Evolutionary conservation across 2,888 invertebrate genomes (phyloP), one percentile per base, ranked within the genome.

Genomic region (Plagodis pulveraria): DNA sequence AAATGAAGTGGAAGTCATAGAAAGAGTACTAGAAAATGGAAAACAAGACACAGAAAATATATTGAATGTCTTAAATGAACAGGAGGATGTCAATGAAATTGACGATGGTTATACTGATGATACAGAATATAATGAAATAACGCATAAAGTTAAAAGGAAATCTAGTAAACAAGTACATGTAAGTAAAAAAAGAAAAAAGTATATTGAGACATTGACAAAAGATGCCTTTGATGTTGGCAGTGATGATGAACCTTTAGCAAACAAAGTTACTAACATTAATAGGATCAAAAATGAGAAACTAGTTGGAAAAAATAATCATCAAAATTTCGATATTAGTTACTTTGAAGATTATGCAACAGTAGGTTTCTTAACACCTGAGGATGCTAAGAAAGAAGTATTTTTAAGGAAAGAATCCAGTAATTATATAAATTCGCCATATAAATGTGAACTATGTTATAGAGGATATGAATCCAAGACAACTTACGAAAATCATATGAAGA

Each of bases 391-490:
- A 10, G 82, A 82, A 58, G 58, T 82, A 5, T 54, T 77, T 9
- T 54, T 76, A 35, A 73, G 81, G 62, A 82, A 78, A 62, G 74
- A 80, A 36, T 72, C 81, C 2, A 73, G 62, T 58, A 82, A 82
- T 62, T 82, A 78, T 43, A 75, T 71, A 41, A 70, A 64, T n/a
- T 72, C 74, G 9, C 65, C 66, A 0, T 80, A 68, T 35, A 82
- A 80, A 62, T 82, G 81, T 69, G 70, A 75, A n/a, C 61, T 76
- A 38, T 82, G 81, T 40, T 82, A 65, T 44, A 73, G 77, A 67
- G 82, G 80, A 0, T 82, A 68, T 66, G 76, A 74, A 60, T 67
- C 63, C 2, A 69, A 76, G 49, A 34, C 58, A 6, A 70, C 81
- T 11, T 81, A 68, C 67, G 72, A 78, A 0, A 80, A 80, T 65